phyloP scores from a whole-genome alignment of 2,888 invertebrate genomes.

The Limnephilus lunatus region DNA sequence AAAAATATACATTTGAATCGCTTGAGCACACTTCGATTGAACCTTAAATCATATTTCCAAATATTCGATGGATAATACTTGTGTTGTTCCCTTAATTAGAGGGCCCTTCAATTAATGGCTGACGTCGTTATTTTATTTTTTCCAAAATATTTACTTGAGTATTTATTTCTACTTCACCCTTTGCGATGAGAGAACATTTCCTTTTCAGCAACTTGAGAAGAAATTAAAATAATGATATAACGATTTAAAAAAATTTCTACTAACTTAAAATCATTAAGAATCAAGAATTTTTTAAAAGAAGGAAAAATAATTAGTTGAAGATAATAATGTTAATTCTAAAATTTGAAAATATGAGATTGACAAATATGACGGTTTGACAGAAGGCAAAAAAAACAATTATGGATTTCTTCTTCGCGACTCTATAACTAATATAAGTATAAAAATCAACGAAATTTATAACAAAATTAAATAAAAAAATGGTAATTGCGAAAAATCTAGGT shows the following conservation, averaged over 20 bases:
- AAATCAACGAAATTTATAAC: no score
- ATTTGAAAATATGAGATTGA: no score
- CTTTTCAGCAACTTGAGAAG: neutral
- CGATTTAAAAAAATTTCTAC: neutral
- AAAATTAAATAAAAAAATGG: no score
- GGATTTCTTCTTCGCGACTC: no score
- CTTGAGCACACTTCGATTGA: neutral
- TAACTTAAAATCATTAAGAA: no score
- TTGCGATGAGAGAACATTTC: neutral
- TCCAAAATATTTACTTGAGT: neutral
- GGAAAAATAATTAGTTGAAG: no score
- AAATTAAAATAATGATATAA: neutral
- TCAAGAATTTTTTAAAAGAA: no score
- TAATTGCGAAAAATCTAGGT: no score
- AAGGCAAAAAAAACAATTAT: no score
- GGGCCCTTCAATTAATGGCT: neutral
- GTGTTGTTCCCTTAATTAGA: neutral
- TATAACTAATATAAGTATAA: no score
- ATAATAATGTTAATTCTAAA: no score
- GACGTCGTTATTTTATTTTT: conserved; percentile 14
- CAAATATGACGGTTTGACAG: no score
- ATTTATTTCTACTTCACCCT: neutral
- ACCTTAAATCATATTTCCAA: neutral
- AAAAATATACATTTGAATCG: neutral
- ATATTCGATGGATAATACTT: neutral